Evolutionary conservation across 2,113 vertebrate species (phyloP).

Genomic region (Dasyprocta punctata): DNA sequence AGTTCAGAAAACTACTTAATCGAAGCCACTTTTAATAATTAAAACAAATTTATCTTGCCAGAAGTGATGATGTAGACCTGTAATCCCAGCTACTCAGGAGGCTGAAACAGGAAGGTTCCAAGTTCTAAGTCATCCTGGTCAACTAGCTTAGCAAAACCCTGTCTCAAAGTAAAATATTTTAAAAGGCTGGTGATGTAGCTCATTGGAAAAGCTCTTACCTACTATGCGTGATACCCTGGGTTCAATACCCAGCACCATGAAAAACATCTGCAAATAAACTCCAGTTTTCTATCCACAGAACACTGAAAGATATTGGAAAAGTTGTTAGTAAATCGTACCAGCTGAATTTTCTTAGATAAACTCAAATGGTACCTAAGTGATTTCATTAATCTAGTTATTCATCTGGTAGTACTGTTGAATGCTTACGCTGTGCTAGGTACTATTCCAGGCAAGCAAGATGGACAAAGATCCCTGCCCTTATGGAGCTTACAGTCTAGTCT

Average conservation of each 20-base stretch:
- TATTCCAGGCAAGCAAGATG: not conserved
- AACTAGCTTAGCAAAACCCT: not conserved
- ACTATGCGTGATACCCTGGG: not conserved
- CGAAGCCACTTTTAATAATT: not conserved
- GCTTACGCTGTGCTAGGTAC: not conserved
- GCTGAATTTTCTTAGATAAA: constrained; percentile 6
- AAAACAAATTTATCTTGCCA: not conserved
- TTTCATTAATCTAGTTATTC: not conserved
- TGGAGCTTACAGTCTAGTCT: not conserved
- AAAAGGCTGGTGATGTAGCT: not conserved
- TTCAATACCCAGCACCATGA: not conserved
- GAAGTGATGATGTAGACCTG: not conserved
- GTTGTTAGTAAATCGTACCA: not conserved
- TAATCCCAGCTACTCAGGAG: not conserved
- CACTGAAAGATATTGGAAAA: constrained; percentile 38
- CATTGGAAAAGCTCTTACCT: not conserved
- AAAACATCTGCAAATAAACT: not conserved
- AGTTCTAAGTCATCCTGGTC: not conserved
- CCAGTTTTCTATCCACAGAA: not conserved
- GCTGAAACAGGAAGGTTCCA: not conserved
- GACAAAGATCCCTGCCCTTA: not conserved
- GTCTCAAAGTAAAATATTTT: not conserved
- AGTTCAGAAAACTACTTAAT: not conserved
- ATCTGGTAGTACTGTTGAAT: not conserved
- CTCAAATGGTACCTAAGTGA: not conserved